Percentiles rank a stretch among this genome's conserved stretches.
Evolutionary conservation across 1,140 invertebrate species (phyloP).

Genomic region (Ceratitis capitata): DNA sequence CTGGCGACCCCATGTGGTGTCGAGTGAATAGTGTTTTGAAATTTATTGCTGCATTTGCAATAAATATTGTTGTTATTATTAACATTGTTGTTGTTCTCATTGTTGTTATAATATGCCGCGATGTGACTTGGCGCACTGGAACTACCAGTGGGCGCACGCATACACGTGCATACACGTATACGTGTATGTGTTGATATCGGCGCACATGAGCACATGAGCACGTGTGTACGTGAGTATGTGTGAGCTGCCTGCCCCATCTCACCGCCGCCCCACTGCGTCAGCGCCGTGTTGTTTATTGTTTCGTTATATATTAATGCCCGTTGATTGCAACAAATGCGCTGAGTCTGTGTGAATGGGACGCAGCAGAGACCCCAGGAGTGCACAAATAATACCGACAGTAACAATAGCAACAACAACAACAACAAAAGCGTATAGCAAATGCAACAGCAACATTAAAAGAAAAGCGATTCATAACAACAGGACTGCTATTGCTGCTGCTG

Average conservation of each 20-base stretch:
- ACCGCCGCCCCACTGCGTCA: not conserved
- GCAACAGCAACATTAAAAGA: not conserved
- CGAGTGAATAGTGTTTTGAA: constrained; percentile 66
- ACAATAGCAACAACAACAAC: constrained; percentile 1
- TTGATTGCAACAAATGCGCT: constrained; percentile 32
- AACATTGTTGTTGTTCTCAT: constrained; percentile 10
- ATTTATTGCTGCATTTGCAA: constrained; percentile 66
- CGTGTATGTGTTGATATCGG: not conserved
- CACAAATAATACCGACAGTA: constrained; percentile 7
- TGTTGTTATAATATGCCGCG: not conserved
- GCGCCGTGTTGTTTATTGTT: constrained; percentile 19
- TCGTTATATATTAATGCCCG: constrained; percentile 23
- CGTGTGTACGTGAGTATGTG: not conserved
- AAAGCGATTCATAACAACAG: not conserved
- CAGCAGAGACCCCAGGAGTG: constrained; percentile 4
- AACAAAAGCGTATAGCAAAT: not conserved
- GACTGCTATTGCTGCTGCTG: not conserved
- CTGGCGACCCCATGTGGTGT: constrained; percentile 65
- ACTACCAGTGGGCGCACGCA: not conserved
- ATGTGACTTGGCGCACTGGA: constrained; percentile 10
- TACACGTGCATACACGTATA: not conserved
- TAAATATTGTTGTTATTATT: constrained; percentile 61
- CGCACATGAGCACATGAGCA: not conserved
- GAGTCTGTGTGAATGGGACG: constrained; percentile 1
- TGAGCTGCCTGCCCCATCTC: not conserved